phyloP scores from a whole-genome alignment of 1,140 invertebrate species.

The Heliconius nattereri region DNA sequence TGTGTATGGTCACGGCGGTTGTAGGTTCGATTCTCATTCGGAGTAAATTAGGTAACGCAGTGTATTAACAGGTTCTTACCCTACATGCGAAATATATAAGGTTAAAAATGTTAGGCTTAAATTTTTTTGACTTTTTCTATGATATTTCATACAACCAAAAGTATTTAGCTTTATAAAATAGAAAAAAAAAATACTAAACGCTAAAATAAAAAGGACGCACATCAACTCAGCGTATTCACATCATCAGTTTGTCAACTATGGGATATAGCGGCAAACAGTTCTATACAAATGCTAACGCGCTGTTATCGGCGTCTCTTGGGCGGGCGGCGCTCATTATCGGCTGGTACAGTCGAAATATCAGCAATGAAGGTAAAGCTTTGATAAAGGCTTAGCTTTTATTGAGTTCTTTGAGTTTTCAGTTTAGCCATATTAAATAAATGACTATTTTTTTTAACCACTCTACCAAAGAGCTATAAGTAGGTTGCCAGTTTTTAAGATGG shows the following conservation, averaged over 20 bases:
- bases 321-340: slow-evolving; percentile 10
- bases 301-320: slow-evolving; percentile 36
- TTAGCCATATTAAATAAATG: background rate
- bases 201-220: slow-evolving; percentile 9
- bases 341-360: background rate
- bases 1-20: too few relatives aligned
- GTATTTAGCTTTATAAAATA: too few relatives aligned
- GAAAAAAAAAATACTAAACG: background rate
- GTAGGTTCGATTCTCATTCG: too few relatives aligned
- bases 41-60: too few relatives aligned
- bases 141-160: too few relatives aligned
- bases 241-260: slow-evolving; percentile 40
- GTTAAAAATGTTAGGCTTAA: too few relatives aligned
- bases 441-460: background rate
- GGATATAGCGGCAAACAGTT: slow-evolving; percentile 48
- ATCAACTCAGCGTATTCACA: slow-evolving; percentile 18
- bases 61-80: too few relatives aligned
- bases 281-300: slow-evolving; percentile 53
- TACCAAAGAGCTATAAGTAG: too few relatives aligned
- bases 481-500: too few relatives aligned
- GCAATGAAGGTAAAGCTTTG: background rate
- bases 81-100: too few relatives aligned
- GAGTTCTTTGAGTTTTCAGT: background rate
- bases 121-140: too few relatives aligned
- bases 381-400: background rate